Evolutionary conservation across 1,140 invertebrate genomes (phyloP).

Genomic region (Nomia melanderi): DNA sequence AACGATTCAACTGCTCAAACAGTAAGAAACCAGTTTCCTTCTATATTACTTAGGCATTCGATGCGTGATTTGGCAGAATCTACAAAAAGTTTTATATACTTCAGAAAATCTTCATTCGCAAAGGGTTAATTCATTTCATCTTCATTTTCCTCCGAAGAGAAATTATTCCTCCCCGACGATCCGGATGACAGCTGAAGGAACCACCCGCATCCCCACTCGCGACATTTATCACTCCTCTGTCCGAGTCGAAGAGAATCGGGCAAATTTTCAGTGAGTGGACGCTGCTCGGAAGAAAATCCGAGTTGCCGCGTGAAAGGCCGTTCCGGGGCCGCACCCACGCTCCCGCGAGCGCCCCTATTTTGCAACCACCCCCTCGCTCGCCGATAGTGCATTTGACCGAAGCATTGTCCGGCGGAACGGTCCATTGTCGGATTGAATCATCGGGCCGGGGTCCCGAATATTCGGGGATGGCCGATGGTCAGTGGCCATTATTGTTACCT

Average conservation of each 20-base stretch:
- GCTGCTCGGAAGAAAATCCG: constrained; percentile 13
- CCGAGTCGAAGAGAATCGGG: constrained; percentile 27
- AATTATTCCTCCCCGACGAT: too few relatives aligned
- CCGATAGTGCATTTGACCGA: constrained; percentile 74
- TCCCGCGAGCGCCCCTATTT: constrained; percentile 65
- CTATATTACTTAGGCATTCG: too few relatives aligned
- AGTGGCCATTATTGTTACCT: constrained; percentile 72
- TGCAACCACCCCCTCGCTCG: constrained; percentile 60
- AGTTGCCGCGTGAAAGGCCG: constrained; percentile 49
- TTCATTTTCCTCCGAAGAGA: too few relatives aligned
- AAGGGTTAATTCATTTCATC: too few relatives aligned
- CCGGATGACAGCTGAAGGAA: too few relatives aligned
- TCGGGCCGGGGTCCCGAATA: constrained; percentile 68
- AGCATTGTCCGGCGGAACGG: constrained; percentile 73
- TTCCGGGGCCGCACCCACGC: constrained; percentile 69
- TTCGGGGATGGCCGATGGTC: constrained; percentile 74
- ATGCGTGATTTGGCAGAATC: too few relatives aligned
- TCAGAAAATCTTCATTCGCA: too few relatives aligned
- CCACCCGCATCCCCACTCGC: too few relatives aligned
- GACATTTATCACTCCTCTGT: background rate
- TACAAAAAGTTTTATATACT: too few relatives aligned
- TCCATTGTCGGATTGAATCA: constrained; percentile 79
- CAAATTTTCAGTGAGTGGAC: constrained; percentile 30
- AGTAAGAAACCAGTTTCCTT: too few relatives aligned
- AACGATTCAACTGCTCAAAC: too few relatives aligned